Conservation (phyloP, 1,140 invertebrate species). For the Aphaenogaster rudis region DNA sequence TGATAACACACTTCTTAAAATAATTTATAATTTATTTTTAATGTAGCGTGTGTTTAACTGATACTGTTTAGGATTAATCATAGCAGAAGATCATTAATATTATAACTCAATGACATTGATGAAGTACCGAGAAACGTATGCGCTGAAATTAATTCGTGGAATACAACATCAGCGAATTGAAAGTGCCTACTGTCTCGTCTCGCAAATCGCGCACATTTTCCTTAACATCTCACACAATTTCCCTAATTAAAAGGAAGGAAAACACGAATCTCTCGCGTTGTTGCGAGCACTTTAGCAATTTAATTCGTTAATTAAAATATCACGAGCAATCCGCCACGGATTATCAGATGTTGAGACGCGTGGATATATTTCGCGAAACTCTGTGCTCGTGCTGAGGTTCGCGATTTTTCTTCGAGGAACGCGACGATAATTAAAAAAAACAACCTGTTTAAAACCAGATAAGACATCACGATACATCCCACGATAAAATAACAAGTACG, state of each 20-base stretch:
- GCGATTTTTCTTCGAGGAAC: background rate
- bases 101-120: background rate
- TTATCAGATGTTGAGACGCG: slow-evolving; percentile 36
- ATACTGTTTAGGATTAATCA: background rate
- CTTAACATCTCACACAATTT: slow-evolving; percentile 14
- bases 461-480: background rate
- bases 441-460: background rate
- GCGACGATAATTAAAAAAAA: slow-evolving; percentile 20
- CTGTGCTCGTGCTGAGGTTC: background rate
- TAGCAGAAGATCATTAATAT: background rate
- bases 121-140: background rate
- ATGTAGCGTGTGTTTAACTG: background rate
- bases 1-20: background rate
- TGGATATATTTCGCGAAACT: background rate
- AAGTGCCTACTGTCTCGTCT: background rate
- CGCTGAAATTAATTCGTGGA: slow-evolving; percentile 19
- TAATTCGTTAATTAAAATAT: slow-evolving; percentile 35
- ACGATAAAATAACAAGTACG: slow-evolving; percentile 6
- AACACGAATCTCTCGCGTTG: background rate
- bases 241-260: slow-evolving; percentile 3
- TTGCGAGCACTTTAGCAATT: background rate
- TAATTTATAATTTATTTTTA: slow-evolving; percentile 6
- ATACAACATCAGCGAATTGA: slow-evolving; percentile 20
- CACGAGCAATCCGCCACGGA: background rate
- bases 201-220: background rate